Evolutionary conservation across 2,888 invertebrate species (phyloP), one percentile per base, ranked within the genome.

Genomic region (Nymphalis c-album): DNA sequence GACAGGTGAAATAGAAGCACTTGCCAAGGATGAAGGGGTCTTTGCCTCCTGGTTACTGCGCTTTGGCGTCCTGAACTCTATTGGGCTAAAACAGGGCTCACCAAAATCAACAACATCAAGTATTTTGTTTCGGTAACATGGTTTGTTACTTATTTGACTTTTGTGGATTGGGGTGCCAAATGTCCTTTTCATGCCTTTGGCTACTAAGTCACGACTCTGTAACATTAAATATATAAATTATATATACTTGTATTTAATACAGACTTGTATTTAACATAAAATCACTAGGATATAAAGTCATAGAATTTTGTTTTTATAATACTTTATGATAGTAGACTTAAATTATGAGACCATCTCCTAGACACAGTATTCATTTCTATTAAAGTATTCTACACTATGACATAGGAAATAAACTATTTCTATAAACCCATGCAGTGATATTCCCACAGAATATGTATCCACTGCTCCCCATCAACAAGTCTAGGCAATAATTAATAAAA

Each of bases 101-200:
- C 84, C 88, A 68, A 86, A 86, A 55, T 91, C 91, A 5, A 85
- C 87, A 0, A 86, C 84, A 66, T 91, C 87, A 2, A 92, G 76
- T 47, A 90, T 87, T 71, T 91, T 91, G 71, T 91, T 92, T 5
- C 87, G 83, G 64, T 82, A 88, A 60, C 84, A 82, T 0, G 83
- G 79, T 65, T 87, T 89, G 8, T 76, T 78, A 45, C 68, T 77
- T 0, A 75, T 71, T 1, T 77, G 63, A 0, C 76, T 77, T 60
- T 81, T 83, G 46, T 82, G 85, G 2, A 88, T 67, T 0, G 92
- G 92, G 0, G 91, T 91, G 2, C 85, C 91, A 68, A 91, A 92
- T 20, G 89, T 88, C 26, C 92, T 87, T 73, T 88, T 88, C 87
- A 92, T 87, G 0, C 89, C 91, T 74, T 87, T 87, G 1, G 83